Percentiles rank a stretch among this genome's conserved stretches.
Evolutionary conservation across 2,113 vertebrate genomes (phyloP).

Genomic region (Spheniscus mendiculus): DNA sequence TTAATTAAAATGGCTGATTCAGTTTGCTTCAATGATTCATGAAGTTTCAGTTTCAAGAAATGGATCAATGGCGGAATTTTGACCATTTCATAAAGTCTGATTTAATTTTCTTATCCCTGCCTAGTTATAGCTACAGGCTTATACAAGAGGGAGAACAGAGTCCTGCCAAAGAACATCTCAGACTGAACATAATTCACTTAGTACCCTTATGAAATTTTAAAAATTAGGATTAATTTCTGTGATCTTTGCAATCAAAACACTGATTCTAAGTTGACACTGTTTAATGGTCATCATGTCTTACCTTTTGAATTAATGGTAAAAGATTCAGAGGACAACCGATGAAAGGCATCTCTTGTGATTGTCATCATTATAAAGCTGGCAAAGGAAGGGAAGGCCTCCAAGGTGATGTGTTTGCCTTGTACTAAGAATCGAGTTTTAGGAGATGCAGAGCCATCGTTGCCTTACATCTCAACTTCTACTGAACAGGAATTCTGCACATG

Average conservation of each 20-base stretch:
- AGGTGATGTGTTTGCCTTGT: neutral
- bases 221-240: slow-evolving; percentile 45
- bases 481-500: neutral
- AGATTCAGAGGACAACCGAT: neutral
- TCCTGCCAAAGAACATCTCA: neutral
- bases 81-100: neutral
- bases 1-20: neutral
- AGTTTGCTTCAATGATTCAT: neutral
- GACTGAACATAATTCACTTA: neutral
- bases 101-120: neutral
- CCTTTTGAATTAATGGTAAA: neutral
- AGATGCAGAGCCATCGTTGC: neutral
- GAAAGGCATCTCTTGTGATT: neutral
- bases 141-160: neutral
- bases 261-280: slow-evolving; percentile 17
- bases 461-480: neutral
- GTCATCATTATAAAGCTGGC: neutral
- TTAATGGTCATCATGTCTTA: slow-evolving; percentile 41
- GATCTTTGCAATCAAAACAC: slow-evolving; percentile 57
- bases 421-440: neutral
- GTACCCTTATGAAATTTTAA: neutral
- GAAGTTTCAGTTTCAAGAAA: neutral
- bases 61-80: slow-evolving; percentile 1
- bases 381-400: neutral
- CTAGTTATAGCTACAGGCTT: neutral